Conservation (phyloP, 2,113 vertebrate species). For the Clupea harengus region DNA sequence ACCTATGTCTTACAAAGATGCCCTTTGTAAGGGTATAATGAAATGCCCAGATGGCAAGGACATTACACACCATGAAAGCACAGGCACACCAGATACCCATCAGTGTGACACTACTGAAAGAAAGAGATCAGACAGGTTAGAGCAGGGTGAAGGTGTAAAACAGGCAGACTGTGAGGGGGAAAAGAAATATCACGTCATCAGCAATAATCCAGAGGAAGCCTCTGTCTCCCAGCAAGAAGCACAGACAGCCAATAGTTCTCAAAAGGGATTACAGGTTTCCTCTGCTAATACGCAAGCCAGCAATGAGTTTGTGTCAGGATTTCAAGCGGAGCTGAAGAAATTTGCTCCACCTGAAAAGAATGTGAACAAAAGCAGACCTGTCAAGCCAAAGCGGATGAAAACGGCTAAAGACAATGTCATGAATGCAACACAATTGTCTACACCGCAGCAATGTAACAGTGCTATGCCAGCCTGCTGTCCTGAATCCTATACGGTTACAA, state of each 20-base stretch:
- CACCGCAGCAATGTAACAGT: neutral
- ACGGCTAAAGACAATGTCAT: conserved; percentile 42
- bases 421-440: conserved; percentile 22
- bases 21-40: conserved; percentile 19
- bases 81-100: neutral
- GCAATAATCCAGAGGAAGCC: neutral
- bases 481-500: neutral
- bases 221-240: neutral
- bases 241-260: neutral
- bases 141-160: neutral
- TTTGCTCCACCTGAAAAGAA: conserved; percentile 54
- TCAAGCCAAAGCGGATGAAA: conserved; percentile 68
- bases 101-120: neutral
- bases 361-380: conserved; percentile 48
- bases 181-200: neutral
- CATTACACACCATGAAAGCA: neutral
- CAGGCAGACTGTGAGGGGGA: neutral
- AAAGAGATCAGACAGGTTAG: conserved; percentile 12
- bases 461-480: neutral
- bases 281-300: conserved; percentile 24
- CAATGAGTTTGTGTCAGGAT: conserved; percentile 50
- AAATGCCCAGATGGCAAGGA: conserved; percentile 18
- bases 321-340: conserved; percentile 55
- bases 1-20: conserved; percentile 23
- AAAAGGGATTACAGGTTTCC: conserved; percentile 22